Base-by-base conservation (phyloP, 2,888 invertebrate species). In the Sphaerolaimus hirsutus region DNA sequence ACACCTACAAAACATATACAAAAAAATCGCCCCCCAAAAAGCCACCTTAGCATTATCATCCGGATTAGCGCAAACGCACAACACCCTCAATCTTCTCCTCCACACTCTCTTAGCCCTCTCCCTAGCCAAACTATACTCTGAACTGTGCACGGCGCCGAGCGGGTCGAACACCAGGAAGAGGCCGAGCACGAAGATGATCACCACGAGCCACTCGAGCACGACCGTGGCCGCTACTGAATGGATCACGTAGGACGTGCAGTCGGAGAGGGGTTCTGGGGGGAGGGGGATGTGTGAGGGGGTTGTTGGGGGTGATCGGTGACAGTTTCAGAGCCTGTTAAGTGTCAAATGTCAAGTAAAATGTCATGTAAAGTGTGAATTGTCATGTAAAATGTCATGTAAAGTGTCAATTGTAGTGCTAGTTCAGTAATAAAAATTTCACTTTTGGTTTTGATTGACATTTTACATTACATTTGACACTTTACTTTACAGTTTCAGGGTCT, bases 1-100 rank as follows among this genome's bases (percentile, higher is more conserved):
- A 50, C 81, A 70, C 2, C 77, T 76, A 58, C 78, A 77, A 50
- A 82, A 71, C 10, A 82, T 67, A 52, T 76, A n/a, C n/a, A n/a
- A n/a, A n/a, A n/a, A 76, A 72, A 71, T 42, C 63, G 72, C 61
- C 46, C 63, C 64, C 46, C 53, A 56, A 48, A 63, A 63, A n/a
- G 64, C 64, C 48, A 56, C 52, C 35, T 53, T 54, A 35, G 57
- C 62, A 36, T 58, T 53, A 44, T 61, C 60, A 35, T 50, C 50
- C 12, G 41, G 40, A 21, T 17, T 40, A 12, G 43, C 44, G 42
- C 50, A 50, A 29, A 38, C 17, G 32, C 22, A 46, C 17, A 44
- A 4, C 25, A 45, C 5, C 5, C 32, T 25, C 24, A 50, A n/a
- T 1, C 52, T 47, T 40, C 48, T 45, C 29, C 51, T 47, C 55